phyloP scores from a whole-genome alignment of 2,888 invertebrate species.

The Drosophila austrosaltans region DNA sequence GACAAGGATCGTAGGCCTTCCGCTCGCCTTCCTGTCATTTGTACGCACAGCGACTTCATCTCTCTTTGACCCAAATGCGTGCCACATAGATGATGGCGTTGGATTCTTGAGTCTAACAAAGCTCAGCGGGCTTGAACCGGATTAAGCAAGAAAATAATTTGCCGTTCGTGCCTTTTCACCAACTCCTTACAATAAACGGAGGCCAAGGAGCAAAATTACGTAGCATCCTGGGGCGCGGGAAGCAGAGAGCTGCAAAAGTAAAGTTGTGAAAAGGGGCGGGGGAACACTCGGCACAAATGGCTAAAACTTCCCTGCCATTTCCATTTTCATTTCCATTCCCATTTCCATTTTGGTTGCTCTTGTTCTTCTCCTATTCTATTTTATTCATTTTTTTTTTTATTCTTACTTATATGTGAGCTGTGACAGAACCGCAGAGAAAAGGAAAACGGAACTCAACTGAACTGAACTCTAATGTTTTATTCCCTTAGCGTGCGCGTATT shows the following conservation, averaged over 20 bases:
- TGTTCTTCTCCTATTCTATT: constrained; percentile 27
- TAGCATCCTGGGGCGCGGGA: constrained; percentile 17
- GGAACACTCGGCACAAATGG: constrained; percentile 62
- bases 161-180: constrained; percentile 78
- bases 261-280: constrained; percentile 7
- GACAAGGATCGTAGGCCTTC: constrained; percentile 28
- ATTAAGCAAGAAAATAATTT: constrained; percentile 79
- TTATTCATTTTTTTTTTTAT: constrained; percentile 15
- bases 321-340: constrained; percentile 35
- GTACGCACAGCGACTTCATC: constrained; percentile 19
- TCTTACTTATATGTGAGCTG: neutral
- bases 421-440: constrained; percentile 35
- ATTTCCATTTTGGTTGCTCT: constrained; percentile 8
- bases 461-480: constrained; percentile 70
- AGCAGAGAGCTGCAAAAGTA: constrained; percentile 30
- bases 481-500: constrained; percentile 73
- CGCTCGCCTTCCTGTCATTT: constrained; percentile 63
- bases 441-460: constrained; percentile 73
- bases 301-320: constrained; percentile 46
- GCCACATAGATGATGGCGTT: constrained; percentile 21
- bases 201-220: constrained; percentile 42
- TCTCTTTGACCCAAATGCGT: constrained; percentile 70
- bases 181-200: constrained; percentile 58
- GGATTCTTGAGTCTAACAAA: constrained; percentile 49
- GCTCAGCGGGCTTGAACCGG: constrained; percentile 78